Evolutionary conservation across 2,113 vertebrate genomes (phyloP).

Genomic region (Ochotona curzoniae): DNA sequence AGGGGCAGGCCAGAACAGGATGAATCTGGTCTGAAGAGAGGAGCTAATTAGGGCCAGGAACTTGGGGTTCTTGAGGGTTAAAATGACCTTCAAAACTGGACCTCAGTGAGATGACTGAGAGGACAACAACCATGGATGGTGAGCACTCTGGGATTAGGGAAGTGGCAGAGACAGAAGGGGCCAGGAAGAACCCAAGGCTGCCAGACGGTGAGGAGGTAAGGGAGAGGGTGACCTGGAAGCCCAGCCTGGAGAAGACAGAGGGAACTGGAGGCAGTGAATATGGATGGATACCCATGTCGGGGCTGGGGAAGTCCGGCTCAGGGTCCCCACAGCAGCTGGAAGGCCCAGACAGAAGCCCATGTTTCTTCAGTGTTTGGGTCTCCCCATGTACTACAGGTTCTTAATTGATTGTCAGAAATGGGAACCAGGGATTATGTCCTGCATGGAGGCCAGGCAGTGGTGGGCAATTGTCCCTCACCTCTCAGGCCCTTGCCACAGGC

Average conservation of each 20-base stretch:
- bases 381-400: background rate
- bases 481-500: rapidly evolving
- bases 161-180: background rate
- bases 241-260: background rate
- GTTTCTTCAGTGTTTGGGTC: background rate
- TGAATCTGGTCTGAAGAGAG: background rate
- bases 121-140: background rate
- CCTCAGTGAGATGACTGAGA: background rate
- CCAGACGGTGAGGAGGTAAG: background rate
- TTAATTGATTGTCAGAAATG: background rate
- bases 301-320: rapidly evolving
- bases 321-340: background rate
- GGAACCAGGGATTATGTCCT: background rate
- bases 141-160: background rate
- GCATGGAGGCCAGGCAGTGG: background rate
- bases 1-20: background rate
- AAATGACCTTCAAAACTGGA: background rate
- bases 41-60: no score
- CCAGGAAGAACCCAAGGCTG: background rate
- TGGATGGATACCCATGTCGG: background rate
- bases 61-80: background rate
- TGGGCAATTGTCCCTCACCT: no score
- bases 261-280: rapidly evolving
- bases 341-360: background rate
- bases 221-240: background rate